Conservation (phyloP, 2,797 vertebrate species). For the Parambassis ranga region DNA sequence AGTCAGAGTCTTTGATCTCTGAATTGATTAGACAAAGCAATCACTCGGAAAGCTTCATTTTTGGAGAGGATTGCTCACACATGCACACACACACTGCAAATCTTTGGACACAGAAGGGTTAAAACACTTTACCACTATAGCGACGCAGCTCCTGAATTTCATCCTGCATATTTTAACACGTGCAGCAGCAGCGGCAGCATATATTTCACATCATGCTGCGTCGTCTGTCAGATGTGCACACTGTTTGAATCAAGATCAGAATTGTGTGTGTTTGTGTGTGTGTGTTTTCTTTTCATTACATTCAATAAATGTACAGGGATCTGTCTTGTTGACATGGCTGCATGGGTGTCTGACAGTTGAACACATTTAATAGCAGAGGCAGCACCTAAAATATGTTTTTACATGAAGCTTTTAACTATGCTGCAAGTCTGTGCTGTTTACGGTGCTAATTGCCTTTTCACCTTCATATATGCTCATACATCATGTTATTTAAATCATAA, state of each 20-base stretch:
- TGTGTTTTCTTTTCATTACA: slow-evolving; percentile 40
- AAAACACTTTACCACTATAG: slow-evolving; percentile 15
- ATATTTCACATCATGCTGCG: slow-evolving; percentile 40
- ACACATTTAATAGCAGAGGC: too few relatives aligned
- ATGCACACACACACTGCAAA: background rate
- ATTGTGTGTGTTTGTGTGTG: too few relatives aligned
- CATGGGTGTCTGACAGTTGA: slow-evolving; percentile 1
- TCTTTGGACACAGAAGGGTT: slow-evolving; percentile 27
- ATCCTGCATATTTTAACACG: slow-evolving; percentile 60
- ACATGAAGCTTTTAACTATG: too few relatives aligned
- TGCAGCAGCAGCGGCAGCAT: slow-evolving; percentile 31
- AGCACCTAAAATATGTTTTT: background rate
- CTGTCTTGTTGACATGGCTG: slow-evolving; percentile 5
- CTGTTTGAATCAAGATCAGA: slow-evolving; percentile 40
- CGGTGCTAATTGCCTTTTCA: too few relatives aligned
- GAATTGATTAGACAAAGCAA: background rate
- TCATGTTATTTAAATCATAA: too few relatives aligned
- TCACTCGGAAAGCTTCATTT: background rate
- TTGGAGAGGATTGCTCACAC: background rate
- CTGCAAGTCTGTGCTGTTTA: too few relatives aligned
- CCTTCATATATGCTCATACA: too few relatives aligned
- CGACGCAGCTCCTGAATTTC: slow-evolving; percentile 19
- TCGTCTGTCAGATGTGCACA: slow-evolving; percentile 38
- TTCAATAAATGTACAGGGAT: slow-evolving; percentile 11
- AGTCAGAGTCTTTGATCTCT: background rate